These are phyloP conservation scores for Bembecia ichneumoniformis DNA, from an alignment of 2,888 invertebrate species.

Conservation along the genomic window DNA sequence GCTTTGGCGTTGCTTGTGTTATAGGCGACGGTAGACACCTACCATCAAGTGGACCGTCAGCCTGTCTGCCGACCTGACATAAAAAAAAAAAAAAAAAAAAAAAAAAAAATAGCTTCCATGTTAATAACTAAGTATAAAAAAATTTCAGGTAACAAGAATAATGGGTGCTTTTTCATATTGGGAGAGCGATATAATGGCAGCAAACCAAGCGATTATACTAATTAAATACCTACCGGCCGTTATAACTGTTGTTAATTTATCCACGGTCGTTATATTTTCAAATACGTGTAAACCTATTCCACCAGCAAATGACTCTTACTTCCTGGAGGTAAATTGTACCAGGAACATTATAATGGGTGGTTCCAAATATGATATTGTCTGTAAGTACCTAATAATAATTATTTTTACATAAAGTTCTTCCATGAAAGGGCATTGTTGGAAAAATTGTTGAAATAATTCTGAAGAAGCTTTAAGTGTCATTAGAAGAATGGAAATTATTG, in stretches of 20 bases:
- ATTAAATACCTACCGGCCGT: constrained; percentile 54
- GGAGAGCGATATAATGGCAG: constrained; percentile 53
- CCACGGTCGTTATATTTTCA: constrained; percentile 43
- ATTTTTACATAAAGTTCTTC: background rate
- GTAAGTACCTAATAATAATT: constrained; percentile 22
- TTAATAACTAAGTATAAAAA: no score
- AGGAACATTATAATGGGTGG: constrained; percentile 13
- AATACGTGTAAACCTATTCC: constrained; percentile 32
- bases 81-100: no score
- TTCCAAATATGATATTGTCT: constrained; percentile 19
- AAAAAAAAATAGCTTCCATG: no score
- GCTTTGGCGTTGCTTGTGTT: no score
- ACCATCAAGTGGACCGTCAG: no score
- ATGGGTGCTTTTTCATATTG: constrained; percentile 49
- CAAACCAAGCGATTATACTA: constrained; percentile 43
- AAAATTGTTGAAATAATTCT: no score
- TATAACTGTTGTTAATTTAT: constrained; percentile 47
- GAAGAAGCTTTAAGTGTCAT: no score
- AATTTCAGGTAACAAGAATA: constrained; percentile 45
- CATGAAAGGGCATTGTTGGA: background rate
- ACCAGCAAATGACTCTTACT: constrained; percentile 8
- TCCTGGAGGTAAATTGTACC: constrained; percentile 40
- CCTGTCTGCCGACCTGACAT: no score
- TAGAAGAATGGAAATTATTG: no score
- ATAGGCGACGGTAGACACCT: no score